phyloP scores from a whole-genome alignment of 2,113 vertebrate species.

The Bucco capensis region DNA sequence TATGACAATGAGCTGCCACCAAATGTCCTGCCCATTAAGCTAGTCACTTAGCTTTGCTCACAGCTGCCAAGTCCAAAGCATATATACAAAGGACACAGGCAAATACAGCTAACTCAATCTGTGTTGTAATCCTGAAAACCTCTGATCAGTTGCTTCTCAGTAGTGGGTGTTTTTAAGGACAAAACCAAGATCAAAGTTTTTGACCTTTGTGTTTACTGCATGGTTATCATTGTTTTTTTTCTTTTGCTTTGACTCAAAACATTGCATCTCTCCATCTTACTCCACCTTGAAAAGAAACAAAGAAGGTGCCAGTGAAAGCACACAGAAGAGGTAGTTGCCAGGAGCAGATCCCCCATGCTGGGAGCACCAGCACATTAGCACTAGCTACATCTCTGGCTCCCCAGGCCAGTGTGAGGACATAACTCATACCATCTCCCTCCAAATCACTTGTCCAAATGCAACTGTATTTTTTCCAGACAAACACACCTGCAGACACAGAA shows the following conservation, averaged over 20 bases:
- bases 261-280: neutral
- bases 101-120: neutral
- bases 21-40: neutral
- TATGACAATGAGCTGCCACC: neutral
- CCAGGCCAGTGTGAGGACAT: neutral
- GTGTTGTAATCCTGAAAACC: neutral
- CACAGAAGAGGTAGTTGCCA: fast-evolving
- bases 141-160: fast-evolving
- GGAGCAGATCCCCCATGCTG: neutral
- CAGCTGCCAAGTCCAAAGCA: neutral
- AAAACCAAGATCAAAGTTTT: neutral
- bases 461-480: neutral
- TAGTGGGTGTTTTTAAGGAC: neutral
- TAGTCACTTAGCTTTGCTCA: neutral
- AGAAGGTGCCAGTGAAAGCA: neutral
- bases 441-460: neutral
- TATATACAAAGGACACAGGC: neutral
- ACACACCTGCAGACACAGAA: neutral
- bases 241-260: neutral
- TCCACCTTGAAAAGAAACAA: neutral
- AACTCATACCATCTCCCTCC: neutral
- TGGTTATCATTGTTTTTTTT: neutral
- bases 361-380: neutral
- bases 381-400: neutral
- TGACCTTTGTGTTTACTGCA: neutral